These are phyloP conservation scores for Scolopax bukidnonensis DNA, from an alignment of 2,797 vertebrate species.

Conservation along the genomic window DNA sequence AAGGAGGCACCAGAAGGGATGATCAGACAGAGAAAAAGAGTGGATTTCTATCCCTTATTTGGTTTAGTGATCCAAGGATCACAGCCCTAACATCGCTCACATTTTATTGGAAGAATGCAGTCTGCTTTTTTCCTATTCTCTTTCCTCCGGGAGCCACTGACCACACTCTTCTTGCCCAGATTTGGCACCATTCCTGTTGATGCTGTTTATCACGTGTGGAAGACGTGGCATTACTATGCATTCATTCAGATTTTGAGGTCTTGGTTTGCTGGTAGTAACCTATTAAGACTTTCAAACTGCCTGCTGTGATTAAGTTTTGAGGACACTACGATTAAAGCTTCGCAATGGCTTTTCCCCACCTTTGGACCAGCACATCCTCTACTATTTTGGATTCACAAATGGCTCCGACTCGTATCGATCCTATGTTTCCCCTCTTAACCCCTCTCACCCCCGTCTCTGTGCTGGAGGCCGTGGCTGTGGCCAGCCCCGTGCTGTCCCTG, in stretches of 20 bases:
- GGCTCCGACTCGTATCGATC: fast-evolving
- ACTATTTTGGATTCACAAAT: background rate
- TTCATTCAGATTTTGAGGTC: background rate
- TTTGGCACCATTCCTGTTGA: background rate
- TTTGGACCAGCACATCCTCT: background rate
- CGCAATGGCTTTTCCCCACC: background rate
- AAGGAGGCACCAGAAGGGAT: conserved; percentile 25
- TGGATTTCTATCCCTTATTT: conserved; percentile 43
- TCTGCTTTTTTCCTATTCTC: background rate
- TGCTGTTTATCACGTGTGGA: background rate
- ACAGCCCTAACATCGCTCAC: background rate
- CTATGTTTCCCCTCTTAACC: background rate
- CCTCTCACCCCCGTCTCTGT: background rate
- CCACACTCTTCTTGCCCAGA: background rate
- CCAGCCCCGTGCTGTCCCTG: fast-evolving
- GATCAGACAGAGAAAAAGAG: background rate
- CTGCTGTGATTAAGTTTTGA: background rate
- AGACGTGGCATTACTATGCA: background rate
- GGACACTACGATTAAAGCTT: background rate
- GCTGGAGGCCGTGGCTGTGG: background rate
- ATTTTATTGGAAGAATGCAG: conserved; percentile 36
- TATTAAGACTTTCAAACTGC: background rate
- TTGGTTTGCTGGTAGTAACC: background rate
- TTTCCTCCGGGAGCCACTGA: background rate
- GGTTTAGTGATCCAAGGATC: conserved; percentile 6